Conservation (phyloP, 2,888 invertebrate genomes). For the Cylloceria caligata region DNA sequence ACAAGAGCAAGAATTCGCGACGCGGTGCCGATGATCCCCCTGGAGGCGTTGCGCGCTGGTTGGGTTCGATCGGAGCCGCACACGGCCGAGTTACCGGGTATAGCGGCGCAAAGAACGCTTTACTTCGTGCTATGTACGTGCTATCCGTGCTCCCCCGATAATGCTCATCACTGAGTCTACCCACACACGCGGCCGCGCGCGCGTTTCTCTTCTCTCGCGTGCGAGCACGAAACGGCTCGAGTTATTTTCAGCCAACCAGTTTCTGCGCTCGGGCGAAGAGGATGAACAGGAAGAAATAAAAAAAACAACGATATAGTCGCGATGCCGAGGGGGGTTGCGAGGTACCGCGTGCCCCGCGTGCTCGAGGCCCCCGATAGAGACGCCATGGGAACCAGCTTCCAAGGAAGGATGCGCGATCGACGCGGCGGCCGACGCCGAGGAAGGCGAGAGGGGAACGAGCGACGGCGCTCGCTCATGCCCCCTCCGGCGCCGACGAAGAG, state of each 20-base stretch:
- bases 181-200: constrained; percentile 55
- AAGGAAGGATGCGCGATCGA: constrained; percentile 52
- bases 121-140: not conserved
- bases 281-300: constrained; percentile 47
- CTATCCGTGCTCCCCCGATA: constrained; percentile 12
- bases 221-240: constrained; percentile 66
- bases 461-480: constrained; percentile 11
- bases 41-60: constrained; percentile 39
- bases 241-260: constrained; percentile 73
- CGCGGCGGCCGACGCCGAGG: constrained; percentile 35
- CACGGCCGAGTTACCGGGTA: constrained; percentile 47
- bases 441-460: constrained; percentile 37
- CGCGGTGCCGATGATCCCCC: constrained; percentile 62
- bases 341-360: constrained; percentile 35
- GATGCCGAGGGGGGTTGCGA: constrained; percentile 52
- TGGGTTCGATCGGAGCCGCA: constrained; percentile 25
- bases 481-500: constrained; percentile 45
- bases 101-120: constrained; percentile 44
- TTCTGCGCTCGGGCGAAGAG: constrained; percentile 56
- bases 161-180: constrained; percentile 70
- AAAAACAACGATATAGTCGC: constrained; percentile 55
- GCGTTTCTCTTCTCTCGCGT: constrained; percentile 65
- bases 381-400: constrained; percentile 59
- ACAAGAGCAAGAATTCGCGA: constrained; percentile 45
- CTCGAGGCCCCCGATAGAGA: constrained; percentile 49